Conservation (phyloP, 2,113 vertebrate genomes). For the human (Homo sapiens) region GRCh38 chr5:23135501-23136000, state of each 20-base stretch:
- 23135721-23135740: conserved; percentile 21
- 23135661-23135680: background rate
- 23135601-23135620: background rate
- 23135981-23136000: background rate
- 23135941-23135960: background rate
- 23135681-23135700: conserved; percentile 26
- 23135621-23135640: background rate
- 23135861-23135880: background rate
- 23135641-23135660: background rate
- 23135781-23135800: background rate
- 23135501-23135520: background rate
- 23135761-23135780: background rate
- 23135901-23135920: background rate
- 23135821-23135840: background rate
- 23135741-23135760: background rate
- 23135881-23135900: background rate
- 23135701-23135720: conserved; percentile 1
- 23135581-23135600: background rate
- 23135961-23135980: conserved; percentile 16
- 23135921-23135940: background rate
- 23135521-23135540: background rate
- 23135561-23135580: background rate
- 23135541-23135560: background rate
- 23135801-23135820: background rate
- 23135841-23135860: background rate